Evolutionary conservation across 1,140 invertebrate genomes (phyloP).

Genomic region (Trichonephila clavipes): DNA sequence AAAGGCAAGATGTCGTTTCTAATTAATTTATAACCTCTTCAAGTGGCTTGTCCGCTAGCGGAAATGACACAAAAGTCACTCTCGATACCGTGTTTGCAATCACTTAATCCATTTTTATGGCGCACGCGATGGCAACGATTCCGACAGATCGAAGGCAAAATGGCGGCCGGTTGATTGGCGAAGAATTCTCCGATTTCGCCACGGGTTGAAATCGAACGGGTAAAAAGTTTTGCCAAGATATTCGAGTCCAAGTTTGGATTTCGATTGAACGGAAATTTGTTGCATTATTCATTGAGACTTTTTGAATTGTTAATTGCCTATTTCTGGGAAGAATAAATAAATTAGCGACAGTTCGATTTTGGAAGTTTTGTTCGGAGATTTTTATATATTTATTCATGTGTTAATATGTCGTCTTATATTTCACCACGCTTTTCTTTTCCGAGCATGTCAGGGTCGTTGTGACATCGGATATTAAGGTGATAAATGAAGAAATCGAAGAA

Average conservation of each 20-base stretch:
- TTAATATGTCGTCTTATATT: not conserved
- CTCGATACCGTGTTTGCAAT: conserved; percentile 45
- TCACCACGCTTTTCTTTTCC: not conserved
- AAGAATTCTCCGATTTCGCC: conserved; percentile 4
- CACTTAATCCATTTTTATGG: conserved; percentile 51
- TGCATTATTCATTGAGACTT: conserved; percentile 10
- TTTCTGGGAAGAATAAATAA: conserved; percentile 1
- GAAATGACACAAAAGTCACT: conserved; percentile 28
- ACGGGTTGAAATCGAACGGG: not conserved
- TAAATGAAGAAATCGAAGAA: not conserved
- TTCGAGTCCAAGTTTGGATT: not conserved
- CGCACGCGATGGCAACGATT: conserved; percentile 31
- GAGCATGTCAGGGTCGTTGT: not conserved
- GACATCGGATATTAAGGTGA: not conserved
- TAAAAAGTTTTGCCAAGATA: not conserved
- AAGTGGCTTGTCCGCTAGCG: conserved; percentile 11
- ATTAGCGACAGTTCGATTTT: not conserved
- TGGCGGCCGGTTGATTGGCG: not conserved
- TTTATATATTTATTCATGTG: conserved; percentile 8
- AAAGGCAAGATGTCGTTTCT: conserved; percentile 6
- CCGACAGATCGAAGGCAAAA: not conserved
- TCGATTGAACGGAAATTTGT: not conserved
- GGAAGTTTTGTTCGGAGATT: not conserved
- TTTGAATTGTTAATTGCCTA: conserved; percentile 23
- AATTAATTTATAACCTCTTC: conserved; percentile 64